Base-by-base conservation (phyloP, 2,797 vertebrate species). In the Echiichthys vipera region DNA sequence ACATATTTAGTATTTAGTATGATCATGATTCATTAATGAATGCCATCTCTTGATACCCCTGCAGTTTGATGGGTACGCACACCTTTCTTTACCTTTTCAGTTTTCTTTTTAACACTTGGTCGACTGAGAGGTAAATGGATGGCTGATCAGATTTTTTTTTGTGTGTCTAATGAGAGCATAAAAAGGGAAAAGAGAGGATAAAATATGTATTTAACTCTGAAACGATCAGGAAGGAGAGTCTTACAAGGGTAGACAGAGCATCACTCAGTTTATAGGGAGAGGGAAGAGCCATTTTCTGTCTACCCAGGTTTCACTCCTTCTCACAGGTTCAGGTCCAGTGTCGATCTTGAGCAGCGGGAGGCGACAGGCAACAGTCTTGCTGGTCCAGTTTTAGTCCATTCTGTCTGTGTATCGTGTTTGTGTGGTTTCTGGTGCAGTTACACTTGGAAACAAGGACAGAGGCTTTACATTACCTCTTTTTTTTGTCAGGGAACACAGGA, bases 1-100 rank as follows among this genome's bases (percentile, higher is more conserved):
- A 84, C 54, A 75, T 40, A 80, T 80, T 77, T 80, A 86, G 65
- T 85, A 83, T 79, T 82, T 88, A 83, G 83, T 84, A 70, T 75
- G 67, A 88, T 86, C 65, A 78, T 80, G 51, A 85, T 81, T 85
- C 32, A 78, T 81, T 71, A 83, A 79, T 77, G 70, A 71, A 86
- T 84, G 81, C 74, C 74, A 65, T 77, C 77, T 75, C 76, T 71
- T 89, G 84, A 88, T 76, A 74, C 78, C 62, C 74, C 61, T 70
- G 85, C n/a, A 39, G 65, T 76, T 50, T 77, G 73, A 81, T 78
- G 67, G 45, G 76, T 75, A 67, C 61, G 57, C 64, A 63, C 64
- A 64, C 50, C 50, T 49, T 58, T 64, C 24, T 37, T 18, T 45
- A 56, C 69, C 73, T 37, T 27, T 36, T 20, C 43, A 17, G 40